A percentile compares a stretch with the other conserved stretches of the same genome.
Evolutionary conservation across 2,888 invertebrate species (phyloP).

Genomic region (Latrodectus hesperus): DNA sequence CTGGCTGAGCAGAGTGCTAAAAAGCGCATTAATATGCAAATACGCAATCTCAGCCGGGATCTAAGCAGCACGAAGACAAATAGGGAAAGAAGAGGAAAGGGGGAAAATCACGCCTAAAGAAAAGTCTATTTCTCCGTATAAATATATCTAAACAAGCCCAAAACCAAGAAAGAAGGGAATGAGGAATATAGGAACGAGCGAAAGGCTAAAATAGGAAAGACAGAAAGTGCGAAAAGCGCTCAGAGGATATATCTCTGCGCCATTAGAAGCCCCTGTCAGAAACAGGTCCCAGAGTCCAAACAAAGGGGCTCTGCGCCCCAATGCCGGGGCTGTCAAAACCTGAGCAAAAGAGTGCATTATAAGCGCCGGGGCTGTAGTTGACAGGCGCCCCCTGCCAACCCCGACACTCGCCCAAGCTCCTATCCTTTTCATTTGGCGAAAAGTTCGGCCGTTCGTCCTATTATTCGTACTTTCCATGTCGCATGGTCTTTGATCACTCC

Average conservation of each 20-base stretch:
- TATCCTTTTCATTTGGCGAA: conserved; percentile 57
- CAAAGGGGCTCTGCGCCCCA: conserved; percentile 59
- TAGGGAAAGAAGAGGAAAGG: not conserved
- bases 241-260: conserved; percentile 52
- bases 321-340: conserved; percentile 62
- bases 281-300: conserved; percentile 47
- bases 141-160: not conserved
- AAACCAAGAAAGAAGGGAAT: conserved; percentile 12
- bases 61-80: not conserved
- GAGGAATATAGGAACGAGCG: conserved; percentile 24
- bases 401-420: not conserved
- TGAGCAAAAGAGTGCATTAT: conserved; percentile 66
- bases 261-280: conserved; percentile 63
- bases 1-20: not conserved
- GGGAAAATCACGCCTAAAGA: not conserved
- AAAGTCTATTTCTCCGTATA: not conserved
- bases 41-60: not conserved
- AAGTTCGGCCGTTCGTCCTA: conserved; percentile 41
- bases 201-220: conserved; percentile 21
- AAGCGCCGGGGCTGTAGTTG: conserved; percentile 52
- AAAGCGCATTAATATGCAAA: not conserved
- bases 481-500: conserved; percentile 46
- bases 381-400: conserved; percentile 25
- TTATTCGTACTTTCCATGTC: conserved; percentile 60
- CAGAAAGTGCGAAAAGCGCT: conserved; percentile 44